Base-by-base conservation (phyloP, 2,113 vertebrate species). In the Peromyscus polionotus region DNA sequence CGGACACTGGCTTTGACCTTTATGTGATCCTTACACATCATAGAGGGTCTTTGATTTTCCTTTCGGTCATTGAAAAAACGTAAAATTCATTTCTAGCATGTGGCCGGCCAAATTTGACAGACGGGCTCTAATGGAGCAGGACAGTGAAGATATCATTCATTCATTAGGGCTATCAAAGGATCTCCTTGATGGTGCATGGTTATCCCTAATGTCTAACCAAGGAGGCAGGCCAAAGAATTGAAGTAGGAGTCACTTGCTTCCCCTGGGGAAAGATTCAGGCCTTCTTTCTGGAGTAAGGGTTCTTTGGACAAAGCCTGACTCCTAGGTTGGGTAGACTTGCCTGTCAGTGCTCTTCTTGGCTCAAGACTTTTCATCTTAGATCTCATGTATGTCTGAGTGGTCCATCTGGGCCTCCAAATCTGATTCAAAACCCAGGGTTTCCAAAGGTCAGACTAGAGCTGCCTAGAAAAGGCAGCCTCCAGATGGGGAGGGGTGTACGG, bases 401-500 rank as follows among this genome's bases (percentile, higher is more conserved):
- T 72, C 65, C 70, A n/a, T 48, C 33, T 39, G 2, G 65, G 13
- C 0, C 36, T 54, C 67, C 9, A 13, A 8, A 2, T 81, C 91
- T 94, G 87, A 36, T 45, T 57, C 28, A 51, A 89, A 84, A 93
- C n/a, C 22, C 5, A n/a, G 26, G 12, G 24, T 88, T 93, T 94
- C 76, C 75, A 22, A 28, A 88, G 79, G 28, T 65, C 4, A 51
- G 26, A 68, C 33, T 39, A 10, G 42, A 95, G 31, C 79, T 72
- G 19, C 61, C 79, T 85, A 17, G 39, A 65, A 61, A 95, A 45
- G 19, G 33, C 87, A 79, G 6, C 0, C 20, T 90, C 54, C 31
- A 20, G 36, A 48, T 88, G 22, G 16, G 57, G 17, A 5, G 4
- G 42, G 24, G 19, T 5, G 1, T 4, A 0, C 0, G 0, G 63